Base-by-base conservation (phyloP, 2,888 invertebrate genomes). In the Ametastegia equiseti region DNA sequence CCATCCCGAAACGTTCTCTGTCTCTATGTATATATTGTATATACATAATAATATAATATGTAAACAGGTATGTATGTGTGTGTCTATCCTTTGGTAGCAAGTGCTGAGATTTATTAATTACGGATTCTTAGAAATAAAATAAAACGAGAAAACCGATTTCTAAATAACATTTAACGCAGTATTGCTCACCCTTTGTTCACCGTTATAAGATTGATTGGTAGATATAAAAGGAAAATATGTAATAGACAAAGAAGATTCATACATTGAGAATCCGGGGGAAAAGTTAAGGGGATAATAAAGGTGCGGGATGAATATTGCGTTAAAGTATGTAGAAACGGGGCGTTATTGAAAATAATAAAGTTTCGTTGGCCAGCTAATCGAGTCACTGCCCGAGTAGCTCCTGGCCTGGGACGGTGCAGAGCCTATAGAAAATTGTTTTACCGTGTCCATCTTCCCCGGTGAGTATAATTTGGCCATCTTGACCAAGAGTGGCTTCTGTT, bases 361-460 rank as follows among this genome's bases (percentile, higher is more conserved):
- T 27, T 67, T 60, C 65, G 45, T 80, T 80, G 79, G 80, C 77
- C 85, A 86, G 86, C 84, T 83, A 86, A 86, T 88, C 85, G 84
- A 88, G 88, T 91, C 91, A 91, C 89, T 92, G 91, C 85, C 91
- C 91, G 86, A 92, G 90, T 88, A 91, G 88, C 88, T 92, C 92
- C 88, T 91, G 91, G 88, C 90, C 90, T 89, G 91, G 90, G 90
- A 92, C 91, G 89, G 91, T 90, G 91, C 91, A 92, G 91, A 92
- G 91, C 91, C 91, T 92, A 92, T 92, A 92, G 91, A 91, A 91
- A 91, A 91, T 90, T 87, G 91, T 89, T 92, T 92, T 93, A 97
- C 97, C 97, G 92, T 97, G 97, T 81, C 98, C 98, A 92, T 98
- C 98, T 93, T 98, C 98, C 82, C 97, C 97, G 80, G 98, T 98